Conservation (phyloP, 2,888 invertebrate genomes). For the Mythimna ferrago region DNA sequence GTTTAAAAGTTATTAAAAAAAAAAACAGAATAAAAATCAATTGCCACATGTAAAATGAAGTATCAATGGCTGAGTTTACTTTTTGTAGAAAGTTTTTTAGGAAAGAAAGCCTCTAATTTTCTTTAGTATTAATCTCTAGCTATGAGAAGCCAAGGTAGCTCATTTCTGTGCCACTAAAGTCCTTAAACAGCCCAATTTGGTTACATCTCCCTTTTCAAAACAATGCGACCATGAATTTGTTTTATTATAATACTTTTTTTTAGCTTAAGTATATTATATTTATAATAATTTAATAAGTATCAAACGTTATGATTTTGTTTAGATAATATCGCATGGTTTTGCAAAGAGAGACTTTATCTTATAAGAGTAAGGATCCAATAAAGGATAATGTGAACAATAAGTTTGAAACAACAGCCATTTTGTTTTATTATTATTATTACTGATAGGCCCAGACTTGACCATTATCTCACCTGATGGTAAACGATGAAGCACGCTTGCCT, state of each 20-base stretch:
- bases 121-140: too few relatives aligned
- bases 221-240: conserved; percentile 33
- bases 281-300: conserved; percentile 27
- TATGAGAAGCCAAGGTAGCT: too few relatives aligned
- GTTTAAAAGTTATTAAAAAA: too few relatives aligned
- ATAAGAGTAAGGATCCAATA: conserved; percentile 17
- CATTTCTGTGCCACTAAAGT: background rate
- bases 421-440: background rate
- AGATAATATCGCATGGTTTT: conserved; percentile 51
- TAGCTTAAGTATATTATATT: conserved; percentile 20
- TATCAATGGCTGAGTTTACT: too few relatives aligned
- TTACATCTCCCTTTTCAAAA: conserved; percentile 42
- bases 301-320: conserved; percentile 38
- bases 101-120: too few relatives aligned
- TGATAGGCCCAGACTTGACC: too few relatives aligned
- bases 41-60: too few relatives aligned
- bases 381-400: conserved; percentile 14
- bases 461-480: too few relatives aligned
- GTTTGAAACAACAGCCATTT: conserved; percentile 11
- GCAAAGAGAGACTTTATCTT: conserved; percentile 42
- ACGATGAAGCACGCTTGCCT: too few relatives aligned
- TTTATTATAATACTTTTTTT: conserved; percentile 10
- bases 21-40: too few relatives aligned
- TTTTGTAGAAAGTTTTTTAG: too few relatives aligned
- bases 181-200: conserved; percentile 31